phyloP scores from a whole-genome alignment of 2,113 vertebrate species.

The Phrynocephalus versicolor region DNA sequence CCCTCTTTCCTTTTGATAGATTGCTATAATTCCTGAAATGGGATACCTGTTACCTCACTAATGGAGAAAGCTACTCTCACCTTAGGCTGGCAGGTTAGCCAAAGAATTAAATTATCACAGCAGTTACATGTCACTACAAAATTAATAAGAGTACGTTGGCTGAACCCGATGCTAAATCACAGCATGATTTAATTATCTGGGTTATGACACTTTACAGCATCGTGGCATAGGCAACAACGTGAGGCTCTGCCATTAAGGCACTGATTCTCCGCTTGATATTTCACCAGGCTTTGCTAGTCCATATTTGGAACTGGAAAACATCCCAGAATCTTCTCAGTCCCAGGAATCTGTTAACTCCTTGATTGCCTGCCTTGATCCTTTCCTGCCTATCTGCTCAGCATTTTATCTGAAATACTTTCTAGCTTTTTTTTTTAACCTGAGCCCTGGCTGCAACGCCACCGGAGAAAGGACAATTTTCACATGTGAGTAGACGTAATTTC shows the following conservation, averaged over 20 bases:
- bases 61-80: conserved; percentile 46
- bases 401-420: neutral
- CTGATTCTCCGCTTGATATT: neutral
- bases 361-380: neutral
- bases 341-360: neutral
- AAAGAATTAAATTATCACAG: conserved; percentile 50
- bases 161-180: conserved; percentile 12
- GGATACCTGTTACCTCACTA: conserved; percentile 39
- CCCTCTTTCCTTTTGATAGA: conserved; percentile 52
- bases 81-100: conserved; percentile 31
- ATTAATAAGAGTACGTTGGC: conserved; percentile 3
- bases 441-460: neutral
- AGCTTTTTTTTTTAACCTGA: neutral
- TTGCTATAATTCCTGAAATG: conserved; percentile 9
- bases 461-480: neutral
- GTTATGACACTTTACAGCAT: neutral
- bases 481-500: neutral
- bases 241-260: neutral
- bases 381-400: neutral
- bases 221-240: neutral
- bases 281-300: no score
- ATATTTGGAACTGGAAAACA: neutral
- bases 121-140: conserved; percentile 48
- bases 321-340: neutral
- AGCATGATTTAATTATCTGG: conserved; percentile 19